Conservation (phyloP, 2,113 vertebrate species). For the Maccullochella peelii region DNA sequence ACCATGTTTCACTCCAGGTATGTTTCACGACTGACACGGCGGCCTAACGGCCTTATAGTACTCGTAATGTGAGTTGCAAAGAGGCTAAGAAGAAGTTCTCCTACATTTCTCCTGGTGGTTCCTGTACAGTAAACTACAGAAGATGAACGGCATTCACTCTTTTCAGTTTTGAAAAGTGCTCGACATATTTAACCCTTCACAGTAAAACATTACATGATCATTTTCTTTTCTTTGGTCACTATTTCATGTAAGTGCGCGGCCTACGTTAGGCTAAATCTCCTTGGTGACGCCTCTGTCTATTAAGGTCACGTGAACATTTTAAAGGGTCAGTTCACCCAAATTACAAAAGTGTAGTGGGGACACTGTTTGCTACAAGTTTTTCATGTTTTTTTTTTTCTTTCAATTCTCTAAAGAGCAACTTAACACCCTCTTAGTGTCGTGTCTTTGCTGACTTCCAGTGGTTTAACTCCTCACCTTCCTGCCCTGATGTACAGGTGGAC, state of each 20-base stretch:
- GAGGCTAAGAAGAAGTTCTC: neutral
- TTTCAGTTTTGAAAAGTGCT: neutral
- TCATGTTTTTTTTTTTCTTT: no score
- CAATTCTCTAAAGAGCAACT: no score
- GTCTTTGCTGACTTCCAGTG: no score
- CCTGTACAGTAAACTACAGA: neutral
- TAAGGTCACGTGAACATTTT: slow-evolving; percentile 22
- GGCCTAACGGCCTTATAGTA: neutral
- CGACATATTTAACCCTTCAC: no score
- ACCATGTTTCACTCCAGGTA: slow-evolving; percentile 91
- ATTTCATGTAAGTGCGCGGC: neutral
- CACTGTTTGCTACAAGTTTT: no score
- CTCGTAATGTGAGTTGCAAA: neutral
- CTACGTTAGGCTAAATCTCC: neutral
- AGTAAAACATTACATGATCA: neutral
- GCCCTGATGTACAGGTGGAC: no score
- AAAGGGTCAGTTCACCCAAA: neutral
- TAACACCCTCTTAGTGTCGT: no score
- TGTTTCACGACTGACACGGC: slow-evolving; percentile 26
- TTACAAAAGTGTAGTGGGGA: neutral
- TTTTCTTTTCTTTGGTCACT: neutral
- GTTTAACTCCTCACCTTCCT: no score
- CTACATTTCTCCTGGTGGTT: neutral
- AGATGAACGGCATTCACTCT: no score
- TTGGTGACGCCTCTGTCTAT: neutral